phyloP scores from a whole-genome alignment of 2,113 vertebrate genomes.

The Todiramphus saurophagus region DNA sequence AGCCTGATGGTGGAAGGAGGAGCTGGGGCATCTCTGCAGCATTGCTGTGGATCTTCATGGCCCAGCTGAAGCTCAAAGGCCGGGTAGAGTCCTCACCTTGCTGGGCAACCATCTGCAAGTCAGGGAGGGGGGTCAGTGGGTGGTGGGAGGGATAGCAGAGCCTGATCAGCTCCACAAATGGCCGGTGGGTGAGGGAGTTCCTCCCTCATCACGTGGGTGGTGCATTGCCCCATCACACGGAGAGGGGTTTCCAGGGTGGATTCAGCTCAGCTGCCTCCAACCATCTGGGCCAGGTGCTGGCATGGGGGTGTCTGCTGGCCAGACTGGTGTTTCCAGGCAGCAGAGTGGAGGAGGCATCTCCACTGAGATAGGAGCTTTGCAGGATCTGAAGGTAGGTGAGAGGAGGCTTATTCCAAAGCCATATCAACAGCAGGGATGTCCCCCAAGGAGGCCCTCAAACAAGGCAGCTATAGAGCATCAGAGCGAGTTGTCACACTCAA shows the following conservation, averaged over 20 bases:
- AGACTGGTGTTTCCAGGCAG: background rate
- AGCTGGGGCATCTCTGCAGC: background rate
- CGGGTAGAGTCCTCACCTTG: background rate
- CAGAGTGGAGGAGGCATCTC: no score
- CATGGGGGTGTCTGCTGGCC: background rate
- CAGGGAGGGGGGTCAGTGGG: background rate
- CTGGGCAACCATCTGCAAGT: background rate
- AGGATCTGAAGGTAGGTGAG: no score
- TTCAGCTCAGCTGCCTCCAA: background rate
- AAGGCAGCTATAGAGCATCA: no score
- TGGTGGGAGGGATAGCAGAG: background rate
- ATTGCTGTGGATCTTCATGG: background rate
- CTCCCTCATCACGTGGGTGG: background rate
- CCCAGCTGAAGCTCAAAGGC: background rate
- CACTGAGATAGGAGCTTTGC: no score
- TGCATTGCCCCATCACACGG: background rate
- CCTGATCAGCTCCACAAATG: background rate
- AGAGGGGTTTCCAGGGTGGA: background rate
- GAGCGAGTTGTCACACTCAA: background rate
- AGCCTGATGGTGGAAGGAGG: background rate
- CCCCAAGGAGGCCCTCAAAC: no score
- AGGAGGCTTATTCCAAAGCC: no score
- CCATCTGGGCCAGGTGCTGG: background rate
- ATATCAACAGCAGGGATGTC: no score
- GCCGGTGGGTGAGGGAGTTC: background rate